A percentile compares a stretch with the other conserved stretches of the same genome.
These are phyloP conservation scores for Semibalanus balanoides DNA, from an alignment of 1,140 invertebrate genomes.

Conservation along the genomic window DNA sequence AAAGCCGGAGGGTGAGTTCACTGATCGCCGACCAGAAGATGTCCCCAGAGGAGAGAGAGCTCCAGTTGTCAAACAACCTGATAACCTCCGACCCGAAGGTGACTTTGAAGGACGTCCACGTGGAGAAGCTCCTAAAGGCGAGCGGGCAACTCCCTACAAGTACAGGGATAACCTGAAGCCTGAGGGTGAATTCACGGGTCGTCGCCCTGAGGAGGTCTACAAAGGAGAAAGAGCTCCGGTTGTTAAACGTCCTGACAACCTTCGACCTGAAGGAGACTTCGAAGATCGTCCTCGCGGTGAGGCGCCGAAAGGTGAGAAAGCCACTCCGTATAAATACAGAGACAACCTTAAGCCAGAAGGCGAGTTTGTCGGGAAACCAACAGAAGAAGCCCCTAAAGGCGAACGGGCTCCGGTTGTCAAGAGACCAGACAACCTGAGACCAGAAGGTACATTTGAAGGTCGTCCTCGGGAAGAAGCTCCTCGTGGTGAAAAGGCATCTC, in stretches of 20 bases:
- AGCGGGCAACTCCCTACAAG: constrained; percentile 8
- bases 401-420: constrained; percentile 11
- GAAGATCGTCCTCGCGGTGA: constrained; percentile 19
- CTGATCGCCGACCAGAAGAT: constrained; percentile 24
- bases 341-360: constrained; percentile 39
- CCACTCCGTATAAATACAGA: constrained; percentile 2
- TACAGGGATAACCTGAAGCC: constrained; percentile 19
- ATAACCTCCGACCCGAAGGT: constrained; percentile 39
- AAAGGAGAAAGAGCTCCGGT: constrained; percentile 31
- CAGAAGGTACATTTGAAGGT: not conserved
- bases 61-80: constrained; percentile 18
- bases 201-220: constrained; percentile 15
- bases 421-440: not conserved
- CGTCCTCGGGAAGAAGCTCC: constrained; percentile 7
- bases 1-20: constrained; percentile 38
- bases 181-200: constrained; percentile 41
- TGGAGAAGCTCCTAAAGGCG: constrained; percentile 7
- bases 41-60: constrained; percentile 11
- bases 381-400: constrained; percentile 9
- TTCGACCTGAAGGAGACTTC: constrained; percentile 41
- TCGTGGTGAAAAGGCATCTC: constrained; percentile 22
- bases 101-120: constrained; percentile 14
- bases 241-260: constrained; percentile 38
- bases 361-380: constrained; percentile 32
- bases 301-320: constrained; percentile 7